Evolutionary conservation across 1,140 invertebrate species (phyloP).

Genomic region (Lucilia sericata): DNA sequence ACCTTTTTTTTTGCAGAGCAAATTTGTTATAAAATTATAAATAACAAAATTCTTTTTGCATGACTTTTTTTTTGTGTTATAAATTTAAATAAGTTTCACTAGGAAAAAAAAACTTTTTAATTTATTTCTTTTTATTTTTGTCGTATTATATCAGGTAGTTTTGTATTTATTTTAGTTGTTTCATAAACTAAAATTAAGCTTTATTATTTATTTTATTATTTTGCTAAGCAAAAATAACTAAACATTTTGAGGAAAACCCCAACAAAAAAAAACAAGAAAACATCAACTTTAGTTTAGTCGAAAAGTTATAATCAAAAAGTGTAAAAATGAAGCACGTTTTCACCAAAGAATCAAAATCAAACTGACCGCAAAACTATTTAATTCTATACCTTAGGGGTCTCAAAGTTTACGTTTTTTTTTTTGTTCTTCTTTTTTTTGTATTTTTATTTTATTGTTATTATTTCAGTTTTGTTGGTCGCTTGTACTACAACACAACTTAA

Average conservation of each 20-base stretch:
- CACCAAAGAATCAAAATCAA: conserved; percentile 42
- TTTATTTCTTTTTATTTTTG: not conserved
- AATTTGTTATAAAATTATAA: too few species aligned
- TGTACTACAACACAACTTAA: conserved; percentile 24
- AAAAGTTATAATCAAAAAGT: not conserved
- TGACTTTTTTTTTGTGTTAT: too few species aligned
- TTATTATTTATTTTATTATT: not conserved
- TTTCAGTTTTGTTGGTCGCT: not conserved
- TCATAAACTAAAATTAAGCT: not conserved
- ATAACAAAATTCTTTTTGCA: too few species aligned
- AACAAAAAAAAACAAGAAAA: not conserved
- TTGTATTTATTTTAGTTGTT: not conserved
- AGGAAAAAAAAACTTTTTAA: not conserved
- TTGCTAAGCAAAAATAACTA: too few species aligned
- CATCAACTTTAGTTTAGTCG: not conserved
- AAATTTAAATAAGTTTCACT: not conserved
- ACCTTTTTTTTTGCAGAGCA: too few species aligned
- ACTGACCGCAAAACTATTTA: conserved; percentile 40
- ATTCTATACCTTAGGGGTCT: conserved; percentile 36
- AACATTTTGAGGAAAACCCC: not conserved
- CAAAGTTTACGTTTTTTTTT: not conserved
- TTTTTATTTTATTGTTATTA: conserved; percentile 12
- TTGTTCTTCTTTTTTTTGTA: conserved; percentile 9
- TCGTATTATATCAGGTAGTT: not conserved
- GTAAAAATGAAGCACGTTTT: conserved; percentile 29